A percentile compares a stretch with the other conserved stretches of the same genome.
phyloP scores from a whole-genome alignment of 2,888 invertebrate genomes.

The Perithous albicinctus region DNA sequence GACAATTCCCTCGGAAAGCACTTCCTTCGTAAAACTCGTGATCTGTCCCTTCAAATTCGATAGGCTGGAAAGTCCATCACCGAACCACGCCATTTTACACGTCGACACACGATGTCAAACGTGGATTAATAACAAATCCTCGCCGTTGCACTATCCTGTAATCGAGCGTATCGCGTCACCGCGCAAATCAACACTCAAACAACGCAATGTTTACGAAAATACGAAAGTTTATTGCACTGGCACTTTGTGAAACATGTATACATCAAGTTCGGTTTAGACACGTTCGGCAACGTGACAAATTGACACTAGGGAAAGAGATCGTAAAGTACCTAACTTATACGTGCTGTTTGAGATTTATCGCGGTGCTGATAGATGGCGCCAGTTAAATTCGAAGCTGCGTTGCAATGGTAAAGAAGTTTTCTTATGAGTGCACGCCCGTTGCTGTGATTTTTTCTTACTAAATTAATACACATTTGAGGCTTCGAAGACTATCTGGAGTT shows the following conservation, averaged over 20 bases:
- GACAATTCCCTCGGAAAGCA: slow-evolving; percentile 90
- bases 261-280: slow-evolving; percentile 54
- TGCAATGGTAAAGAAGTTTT: slow-evolving; percentile 1
- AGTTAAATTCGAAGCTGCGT: background rate
- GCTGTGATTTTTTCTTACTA: background rate
- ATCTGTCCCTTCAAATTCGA: slow-evolving; percentile 93
- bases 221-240: slow-evolving; percentile 50
- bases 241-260: slow-evolving; percentile 62
- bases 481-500: slow-evolving; percentile 6
- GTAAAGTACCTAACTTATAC: slow-evolving; percentile 25
- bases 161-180: background rate
- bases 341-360: background rate
- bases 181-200: slow-evolving; percentile 45
- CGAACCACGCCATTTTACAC: slow-evolving; percentile 84
- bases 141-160: slow-evolving; percentile 12
- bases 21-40: slow-evolving; percentile 94
- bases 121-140: slow-evolving; percentile 22
- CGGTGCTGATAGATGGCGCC: slow-evolving; percentile 14
- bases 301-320: slow-evolving; percentile 52
- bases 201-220: slow-evolving; percentile 69
- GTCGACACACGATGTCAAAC: slow-evolving; percentile 74
- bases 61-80: slow-evolving; percentile 82
- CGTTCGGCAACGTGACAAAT: slow-evolving; percentile 62
- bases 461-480: background rate
- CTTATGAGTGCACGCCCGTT: background rate